Base-by-base conservation (phyloP, 2,888 invertebrate genomes). In the Boloria selene region DNA sequence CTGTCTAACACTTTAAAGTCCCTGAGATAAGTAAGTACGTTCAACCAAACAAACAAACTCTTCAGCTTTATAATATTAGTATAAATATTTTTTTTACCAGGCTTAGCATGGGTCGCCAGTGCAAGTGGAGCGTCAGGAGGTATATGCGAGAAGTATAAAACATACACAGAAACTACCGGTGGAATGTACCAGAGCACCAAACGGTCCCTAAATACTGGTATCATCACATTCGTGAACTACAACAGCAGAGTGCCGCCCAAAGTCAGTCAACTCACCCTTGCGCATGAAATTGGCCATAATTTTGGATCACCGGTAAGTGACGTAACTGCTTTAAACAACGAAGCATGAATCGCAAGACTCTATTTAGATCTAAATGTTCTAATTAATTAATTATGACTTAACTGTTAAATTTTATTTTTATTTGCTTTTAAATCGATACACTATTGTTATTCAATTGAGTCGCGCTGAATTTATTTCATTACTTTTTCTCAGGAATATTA, bases 261-360 rank as follows among this genome's bases (percentile, higher is more conserved):
- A 90, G 99, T 99, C 26, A 99, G 99, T 45, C 98, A 99, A 85
- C 91, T 99, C 69, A 99, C 99, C 0, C 92, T 99, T 73, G 99
- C 99, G 0, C 99, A 99, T 86, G 99, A 99, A 90, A 97, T 97
- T 75, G 99, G 99, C 3, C 99, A 99, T 84, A 99, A 99, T 89
- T 99, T 99, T 87, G 99, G 99, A 67, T 98, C 98, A 68, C 98
- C 98, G 83, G 98, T 98, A 88, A 94, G 94, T 93, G 22, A 22
- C 3, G 22, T 3, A 22, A 22, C 22, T 22, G 3, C 2, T 1
- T 22, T 22, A 22, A 22, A 31, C 31, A 6, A 31, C 7, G 6
- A 31, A 31, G 2, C 31, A 7, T 6, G 5, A 31, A 31, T 31
- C 7, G 10, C 31, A 31, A 31, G 31, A 31, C 31, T 7, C 7